phyloP scores from a whole-genome alignment of 2,888 invertebrate species.

The Drosophila macrospina region DNA sequence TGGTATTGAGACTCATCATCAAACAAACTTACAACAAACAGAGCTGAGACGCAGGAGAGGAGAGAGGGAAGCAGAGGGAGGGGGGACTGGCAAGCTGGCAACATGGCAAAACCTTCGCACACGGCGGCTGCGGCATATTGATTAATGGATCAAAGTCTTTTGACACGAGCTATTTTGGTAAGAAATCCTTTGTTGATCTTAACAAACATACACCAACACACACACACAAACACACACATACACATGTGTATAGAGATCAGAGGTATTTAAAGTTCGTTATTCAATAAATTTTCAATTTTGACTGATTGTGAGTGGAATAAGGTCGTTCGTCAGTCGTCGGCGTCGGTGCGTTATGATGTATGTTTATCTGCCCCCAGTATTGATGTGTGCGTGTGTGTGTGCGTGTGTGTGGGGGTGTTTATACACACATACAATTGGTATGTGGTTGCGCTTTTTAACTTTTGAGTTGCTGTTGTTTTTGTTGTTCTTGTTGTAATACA shows the following conservation, averaged over 20 bases:
- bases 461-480: constrained; percentile 50
- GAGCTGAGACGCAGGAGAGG: neutral
- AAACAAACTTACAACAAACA: constrained; percentile 64
- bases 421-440: constrained; percentile 15
- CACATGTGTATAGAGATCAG: constrained; percentile 14
- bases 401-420: constrained; percentile 34
- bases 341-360: constrained; percentile 80
- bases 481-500: constrained; percentile 51
- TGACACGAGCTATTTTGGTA: constrained; percentile 85
- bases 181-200: constrained; percentile 85
- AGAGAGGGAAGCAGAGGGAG: neutral
- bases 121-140: constrained; percentile 82
- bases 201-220: constrained; percentile 71
- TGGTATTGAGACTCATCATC: constrained; percentile 67
- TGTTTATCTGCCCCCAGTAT: constrained; percentile 66
- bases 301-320: constrained; percentile 84
- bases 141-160: constrained; percentile 85
- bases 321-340: constrained; percentile 75
- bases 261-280: constrained; percentile 76
- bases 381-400: constrained; percentile 10
- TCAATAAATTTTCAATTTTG: constrained; percentile 85
- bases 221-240: constrained; percentile 29
- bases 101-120: constrained; percentile 72
- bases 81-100: constrained; percentile 14
- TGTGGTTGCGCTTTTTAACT: constrained; percentile 66